These are phyloP conservation scores for Felis catus DNA, from an alignment of 2,113 vertebrate genomes.

Conservation along the genomic window F.catus_Fca126_mat1.0 CM031414.1:78646001-78646500, in stretches of 20 bases:
- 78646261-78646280: conserved; percentile 97
- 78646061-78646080: conserved; percentile 80
- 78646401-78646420: conserved; percentile 86
- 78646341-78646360: conserved; percentile 99
- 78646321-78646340: conserved; percentile 95
- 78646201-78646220: conserved; percentile 91
- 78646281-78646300: conserved; percentile 97
- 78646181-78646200: conserved; percentile 93
- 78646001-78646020: conserved; percentile 67
- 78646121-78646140: conserved; percentile 87
- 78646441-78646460: conserved; percentile 80
- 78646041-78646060: conserved; percentile 74
- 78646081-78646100: conserved; percentile 59
- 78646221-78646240: conserved; percentile 92
- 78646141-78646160: conserved; percentile 83
- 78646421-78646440: conserved; percentile 86
- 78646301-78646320: conserved; percentile 97
- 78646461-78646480: conserved; percentile 79
- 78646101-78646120: conserved; percentile 74
- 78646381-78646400: conserved; percentile 89
- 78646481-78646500: conserved; percentile 71
- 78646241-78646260: conserved; percentile 93
- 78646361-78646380: conserved; percentile 95
- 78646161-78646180: conserved; percentile 90
- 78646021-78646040: conserved; percentile 82